Evolutionary conservation across 2,888 invertebrate genomes (phyloP).

Genomic region (Trissolcus japonicus): DNA sequence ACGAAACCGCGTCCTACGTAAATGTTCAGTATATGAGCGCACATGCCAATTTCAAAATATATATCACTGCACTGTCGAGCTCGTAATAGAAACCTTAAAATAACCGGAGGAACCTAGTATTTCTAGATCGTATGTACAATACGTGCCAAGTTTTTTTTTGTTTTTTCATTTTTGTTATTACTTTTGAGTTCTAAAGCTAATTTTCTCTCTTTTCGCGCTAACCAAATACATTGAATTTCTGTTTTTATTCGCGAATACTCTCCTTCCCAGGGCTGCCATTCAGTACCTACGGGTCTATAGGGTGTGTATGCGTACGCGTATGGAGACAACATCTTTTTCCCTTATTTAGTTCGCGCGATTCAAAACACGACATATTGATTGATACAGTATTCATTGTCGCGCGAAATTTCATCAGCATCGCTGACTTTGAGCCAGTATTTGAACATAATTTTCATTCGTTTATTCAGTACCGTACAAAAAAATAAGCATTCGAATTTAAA

Average conservation of each 20-base stretch:
- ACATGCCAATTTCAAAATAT: slow-evolving; percentile 52
- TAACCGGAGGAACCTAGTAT: slow-evolving; percentile 60
- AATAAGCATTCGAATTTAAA: not conserved
- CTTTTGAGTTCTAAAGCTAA: slow-evolving; percentile 56
- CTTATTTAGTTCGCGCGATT: slow-evolving; percentile 8
- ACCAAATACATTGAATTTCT: slow-evolving; percentile 42
- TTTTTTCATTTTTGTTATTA: not conserved
- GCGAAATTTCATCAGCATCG: not conserved
- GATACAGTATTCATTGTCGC: slow-evolving; percentile 1
- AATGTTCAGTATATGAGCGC: slow-evolving; percentile 29
- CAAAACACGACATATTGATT: slow-evolving; percentile 4
- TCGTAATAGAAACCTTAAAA: slow-evolving; percentile 58
- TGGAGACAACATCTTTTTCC: slow-evolving; percentile 4
- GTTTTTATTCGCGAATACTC: slow-evolving; percentile 23
- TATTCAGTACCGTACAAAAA: too few species aligned
- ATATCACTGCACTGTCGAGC: slow-evolving; percentile 53
- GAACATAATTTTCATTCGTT: not conserved
- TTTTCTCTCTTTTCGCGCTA: slow-evolving; percentile 48
- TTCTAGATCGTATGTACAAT: slow-evolving; percentile 65
- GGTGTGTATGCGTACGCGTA: slow-evolving; percentile 2
- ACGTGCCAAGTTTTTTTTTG: slow-evolving; percentile 62
- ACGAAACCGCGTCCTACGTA: slow-evolving; percentile 25
- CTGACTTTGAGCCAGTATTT: slow-evolving; percentile 15
- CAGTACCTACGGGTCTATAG: not conserved
- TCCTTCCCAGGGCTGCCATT: slow-evolving; percentile 41